Evolutionary conservation across 2,113 vertebrate species (phyloP).

Genomic region (Chaenocephalus aceratus): DNA sequence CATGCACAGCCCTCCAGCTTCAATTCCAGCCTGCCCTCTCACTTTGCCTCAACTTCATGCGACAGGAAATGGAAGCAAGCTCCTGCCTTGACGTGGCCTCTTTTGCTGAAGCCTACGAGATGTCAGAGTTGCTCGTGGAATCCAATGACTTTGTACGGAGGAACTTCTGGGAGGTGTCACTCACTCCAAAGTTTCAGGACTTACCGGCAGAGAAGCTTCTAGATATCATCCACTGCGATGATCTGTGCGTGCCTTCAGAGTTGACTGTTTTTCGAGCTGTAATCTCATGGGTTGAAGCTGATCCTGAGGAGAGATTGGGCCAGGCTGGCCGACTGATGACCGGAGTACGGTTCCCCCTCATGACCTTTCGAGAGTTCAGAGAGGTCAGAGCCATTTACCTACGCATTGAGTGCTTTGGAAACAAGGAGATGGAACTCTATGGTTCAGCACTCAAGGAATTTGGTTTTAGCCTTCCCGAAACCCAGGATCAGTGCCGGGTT

Average conservation of each 20-base stretch:
- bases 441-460: constrained; percentile 77
- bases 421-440: constrained; percentile 77
- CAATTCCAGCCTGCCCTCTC: constrained; percentile 88
- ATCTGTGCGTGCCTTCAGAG: constrained; percentile 87
- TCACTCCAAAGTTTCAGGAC: constrained; percentile 85
- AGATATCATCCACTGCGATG: constrained; percentile 82
- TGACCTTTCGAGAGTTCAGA: constrained; percentile 91
- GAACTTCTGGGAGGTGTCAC: constrained; percentile 87
- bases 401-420: constrained; percentile 76
- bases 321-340: constrained; percentile 83
- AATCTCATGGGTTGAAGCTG: constrained; percentile 86
- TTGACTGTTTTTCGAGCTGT: constrained; percentile 88
- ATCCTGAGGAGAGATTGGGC: constrained; percentile 77
- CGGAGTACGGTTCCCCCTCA: constrained; percentile 90
- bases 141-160: constrained; percentile 87
- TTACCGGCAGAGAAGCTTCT: constrained; percentile 84
- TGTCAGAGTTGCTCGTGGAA: constrained; percentile 81
- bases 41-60: constrained; percentile 87
- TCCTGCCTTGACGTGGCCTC: constrained; percentile 86
- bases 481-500: constrained; percentile 77
- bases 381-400: constrained; percentile 85
- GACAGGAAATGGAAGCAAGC: constrained; percentile 77
- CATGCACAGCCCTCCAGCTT: constrained; percentile 88
- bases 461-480: constrained; percentile 63
- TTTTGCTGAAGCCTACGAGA: constrained; percentile 85